A percentile compares a stretch with the other conserved stretches of the same genome.
Conservation (phyloP, 2,113 vertebrate genomes). For the Calypte anna region DNA sequence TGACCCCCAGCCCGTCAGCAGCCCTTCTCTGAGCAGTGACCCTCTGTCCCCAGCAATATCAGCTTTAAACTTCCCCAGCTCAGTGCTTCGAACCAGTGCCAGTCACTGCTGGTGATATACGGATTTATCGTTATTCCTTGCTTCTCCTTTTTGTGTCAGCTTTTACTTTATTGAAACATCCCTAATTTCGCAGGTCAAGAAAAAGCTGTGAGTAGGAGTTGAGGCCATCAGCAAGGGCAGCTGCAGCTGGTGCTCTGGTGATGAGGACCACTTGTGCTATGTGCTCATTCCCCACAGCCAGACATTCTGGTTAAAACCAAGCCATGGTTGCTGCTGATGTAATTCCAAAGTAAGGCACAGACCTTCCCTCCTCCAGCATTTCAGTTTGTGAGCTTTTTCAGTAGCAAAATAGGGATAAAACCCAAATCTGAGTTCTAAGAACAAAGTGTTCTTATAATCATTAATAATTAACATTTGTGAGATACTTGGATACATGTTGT, state of each 20-base stretch:
- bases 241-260: neutral
- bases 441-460: neutral
- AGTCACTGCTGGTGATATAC: rapidly evolving
- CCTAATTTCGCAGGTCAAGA: neutral
- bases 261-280: rapidly evolving
- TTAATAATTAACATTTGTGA: neutral
- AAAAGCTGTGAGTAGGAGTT: neutral
- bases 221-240: neutral
- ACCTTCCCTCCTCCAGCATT: neutral
- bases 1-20: neutral
- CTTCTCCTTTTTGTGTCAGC: neutral
- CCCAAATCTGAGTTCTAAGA: neutral
- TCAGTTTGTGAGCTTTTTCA: neutral
- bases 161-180: neutral
- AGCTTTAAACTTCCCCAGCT: neutral
- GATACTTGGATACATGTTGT: neutral
- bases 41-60: neutral
- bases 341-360: neutral
- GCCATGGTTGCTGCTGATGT: rapidly evolving
- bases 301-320: neutral
- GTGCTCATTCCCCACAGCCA: rapidly evolving
- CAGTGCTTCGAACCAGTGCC: neutral
- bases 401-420: neutral
- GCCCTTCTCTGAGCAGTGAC: rapidly evolving
- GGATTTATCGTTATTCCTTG: neutral